Conservation (phyloP, 2,888 invertebrate species). For the Drosophila paranaensis region DNA sequence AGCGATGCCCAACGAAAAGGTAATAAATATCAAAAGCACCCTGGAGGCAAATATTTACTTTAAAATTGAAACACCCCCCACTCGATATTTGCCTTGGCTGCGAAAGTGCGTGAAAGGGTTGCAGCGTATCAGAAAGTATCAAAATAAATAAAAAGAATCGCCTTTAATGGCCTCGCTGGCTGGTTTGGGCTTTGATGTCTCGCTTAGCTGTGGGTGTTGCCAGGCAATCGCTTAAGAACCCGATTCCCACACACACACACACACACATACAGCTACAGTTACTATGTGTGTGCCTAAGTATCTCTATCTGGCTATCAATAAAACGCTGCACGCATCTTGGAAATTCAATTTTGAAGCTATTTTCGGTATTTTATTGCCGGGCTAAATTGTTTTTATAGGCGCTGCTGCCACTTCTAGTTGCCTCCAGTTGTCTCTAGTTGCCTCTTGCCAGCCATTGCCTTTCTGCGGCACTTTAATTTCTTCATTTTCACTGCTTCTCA, state of each 20-base stretch:
- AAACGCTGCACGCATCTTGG: constrained; percentile 54
- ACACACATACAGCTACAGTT: not conserved
- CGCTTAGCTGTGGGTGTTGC: constrained; percentile 58
- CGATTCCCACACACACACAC: constrained; percentile 9
- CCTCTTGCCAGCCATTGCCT: not conserved
- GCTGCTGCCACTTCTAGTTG: constrained; percentile 16
- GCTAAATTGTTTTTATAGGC: constrained; percentile 82
- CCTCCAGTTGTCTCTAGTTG: constrained; percentile 1
- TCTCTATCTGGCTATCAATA: constrained; percentile 58
- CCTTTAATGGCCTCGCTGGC: constrained; percentile 67
- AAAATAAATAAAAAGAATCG: constrained; percentile 32
- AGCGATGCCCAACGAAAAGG: constrained; percentile 47
- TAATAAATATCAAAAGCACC: constrained; percentile 83
- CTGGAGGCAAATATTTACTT: constrained; percentile 83
- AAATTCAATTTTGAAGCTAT: constrained; percentile 74
- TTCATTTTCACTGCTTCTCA: constrained; percentile 53
- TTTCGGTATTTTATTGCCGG: constrained; percentile 75
- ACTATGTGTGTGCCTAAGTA: constrained; percentile 23
- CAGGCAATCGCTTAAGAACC: constrained; percentile 48
- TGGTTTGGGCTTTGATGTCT: constrained; percentile 68
- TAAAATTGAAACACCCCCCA: constrained; percentile 70
- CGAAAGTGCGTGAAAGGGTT: constrained; percentile 79
- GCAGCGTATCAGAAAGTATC: constrained; percentile 21
- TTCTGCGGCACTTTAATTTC: constrained; percentile 67
- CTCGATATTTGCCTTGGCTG: constrained; percentile 48